Evolutionary conservation across 30 jellyfish, hydroid and myxozoan genomes (phyloP).

Genomic region (Chrysaora quinquecirrha): DNA sequence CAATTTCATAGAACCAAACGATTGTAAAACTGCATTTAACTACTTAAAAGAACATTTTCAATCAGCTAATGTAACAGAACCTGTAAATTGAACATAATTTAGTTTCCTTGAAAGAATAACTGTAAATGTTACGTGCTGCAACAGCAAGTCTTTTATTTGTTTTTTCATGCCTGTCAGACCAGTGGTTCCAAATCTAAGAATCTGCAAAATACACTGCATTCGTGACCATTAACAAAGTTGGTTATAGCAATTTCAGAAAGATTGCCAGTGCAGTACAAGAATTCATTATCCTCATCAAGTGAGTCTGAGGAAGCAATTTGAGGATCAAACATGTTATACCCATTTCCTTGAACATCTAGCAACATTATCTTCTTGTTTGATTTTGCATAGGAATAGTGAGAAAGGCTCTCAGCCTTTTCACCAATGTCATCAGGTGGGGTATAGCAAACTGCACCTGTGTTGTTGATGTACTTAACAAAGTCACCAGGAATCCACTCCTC

Average conservation of each 20-base stretch:
- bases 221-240: too few relatives aligned
- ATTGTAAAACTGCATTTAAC: too few relatives aligned
- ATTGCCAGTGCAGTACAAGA: slow-evolving; percentile 35
- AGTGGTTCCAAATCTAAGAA: neutral
- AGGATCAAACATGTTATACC: slow-evolving; percentile 11
- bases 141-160: too few relatives aligned
- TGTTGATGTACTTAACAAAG: too few relatives aligned
- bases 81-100: neutral
- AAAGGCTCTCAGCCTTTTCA: slow-evolving; percentile 21
- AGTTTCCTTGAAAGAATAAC: neutral
- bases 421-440: neutral
- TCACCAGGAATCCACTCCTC: too few relatives aligned
- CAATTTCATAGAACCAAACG: too few relatives aligned
- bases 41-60: too few relatives aligned
- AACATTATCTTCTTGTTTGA: too few relatives aligned
- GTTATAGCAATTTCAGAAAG: slow-evolving; percentile 6
- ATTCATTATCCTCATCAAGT: too few relatives aligned
- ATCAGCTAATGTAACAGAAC: neutral
- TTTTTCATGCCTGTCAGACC: neutral
- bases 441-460: neutral
- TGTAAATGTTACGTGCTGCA: too few relatives aligned
- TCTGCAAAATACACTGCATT: too few relatives aligned
- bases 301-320: slow-evolving; percentile 10
- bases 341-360: too few relatives aligned
- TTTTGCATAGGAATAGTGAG: slow-evolving; percentile 23